These are phyloP conservation scores for Melanophora roralis DNA, from an alignment of 2,888 invertebrate genomes.

Conservation along the genomic window DNA sequence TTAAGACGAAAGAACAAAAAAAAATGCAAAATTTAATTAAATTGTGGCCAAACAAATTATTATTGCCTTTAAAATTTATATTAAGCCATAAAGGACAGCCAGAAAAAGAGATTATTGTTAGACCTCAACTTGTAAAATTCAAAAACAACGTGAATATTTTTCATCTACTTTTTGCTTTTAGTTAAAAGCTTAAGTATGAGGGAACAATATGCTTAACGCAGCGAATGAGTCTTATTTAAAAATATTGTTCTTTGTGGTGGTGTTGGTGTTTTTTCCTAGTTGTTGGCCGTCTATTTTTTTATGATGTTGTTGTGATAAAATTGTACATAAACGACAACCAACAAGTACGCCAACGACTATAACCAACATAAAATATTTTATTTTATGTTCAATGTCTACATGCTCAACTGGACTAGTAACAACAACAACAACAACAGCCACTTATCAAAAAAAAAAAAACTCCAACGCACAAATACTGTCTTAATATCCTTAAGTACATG, in stretches of 20 bases:
- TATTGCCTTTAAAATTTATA: slow-evolving; percentile 25
- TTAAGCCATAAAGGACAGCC: slow-evolving; percentile 12
- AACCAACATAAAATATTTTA: slow-evolving; percentile 43
- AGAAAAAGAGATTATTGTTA: slow-evolving; percentile 25
- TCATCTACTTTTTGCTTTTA: not conserved
- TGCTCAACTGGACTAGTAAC: not conserved
- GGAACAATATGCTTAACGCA: slow-evolving; percentile 8
- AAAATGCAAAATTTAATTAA: slow-evolving; percentile 49
- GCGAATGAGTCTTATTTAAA: not conserved
- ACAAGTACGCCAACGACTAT: slow-evolving; percentile 27
- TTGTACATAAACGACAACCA: slow-evolving; percentile 19
- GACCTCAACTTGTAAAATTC: slow-evolving; percentile 31
- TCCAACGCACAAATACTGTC: not conserved
- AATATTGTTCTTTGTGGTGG: not conserved
- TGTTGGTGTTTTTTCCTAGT: slow-evolving; percentile 3
- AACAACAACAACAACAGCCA: slow-evolving; percentile 4
- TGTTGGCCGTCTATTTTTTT: slow-evolving; percentile 24
- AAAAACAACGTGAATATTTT: not conserved
- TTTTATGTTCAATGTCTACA: slow-evolving; percentile 39
- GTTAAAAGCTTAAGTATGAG: not conserved
- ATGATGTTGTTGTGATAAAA: slow-evolving; percentile 27
- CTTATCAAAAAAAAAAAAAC: not conserved
- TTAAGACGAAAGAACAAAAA: not conserved
- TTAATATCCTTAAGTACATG: not conserved
- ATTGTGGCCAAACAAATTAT: slow-evolving; percentile 45